Conservation (phyloP, 1,140 invertebrate genomes). For the Drosophila mayri region DNA sequence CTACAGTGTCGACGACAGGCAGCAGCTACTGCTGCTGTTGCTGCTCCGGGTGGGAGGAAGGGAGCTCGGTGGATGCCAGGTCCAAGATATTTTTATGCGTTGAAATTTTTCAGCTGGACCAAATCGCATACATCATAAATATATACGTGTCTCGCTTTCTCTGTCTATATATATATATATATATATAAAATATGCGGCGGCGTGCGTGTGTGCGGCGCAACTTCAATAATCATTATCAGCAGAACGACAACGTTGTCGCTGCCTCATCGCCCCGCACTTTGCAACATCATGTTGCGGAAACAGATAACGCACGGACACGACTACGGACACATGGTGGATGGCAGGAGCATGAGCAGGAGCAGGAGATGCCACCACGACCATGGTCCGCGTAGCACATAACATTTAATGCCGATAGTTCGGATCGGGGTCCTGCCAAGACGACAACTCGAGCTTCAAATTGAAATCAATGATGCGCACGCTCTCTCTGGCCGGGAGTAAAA, state of each 20-base stretch:
- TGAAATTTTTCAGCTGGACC: conserved; percentile 83
- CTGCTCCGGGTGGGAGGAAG: conserved; percentile 3
- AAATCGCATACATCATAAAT: conserved; percentile 74
- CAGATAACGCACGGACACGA: conserved; percentile 80
- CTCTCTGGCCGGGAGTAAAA: conserved; percentile 51
- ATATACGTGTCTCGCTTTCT: conserved; percentile 3
- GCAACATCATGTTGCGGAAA: conserved; percentile 81
- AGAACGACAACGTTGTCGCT: conserved; percentile 50
- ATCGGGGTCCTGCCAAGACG: conserved; percentile 52
- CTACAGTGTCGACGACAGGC: conserved; percentile 82
- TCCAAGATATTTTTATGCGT: conserved; percentile 83
- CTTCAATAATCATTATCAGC: conserved; percentile 83
- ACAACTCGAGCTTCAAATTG: conserved; percentile 78
- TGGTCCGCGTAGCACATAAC: conserved; percentile 68
- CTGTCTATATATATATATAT: conserved; percentile 12
- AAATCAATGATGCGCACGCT: conserved; percentile 81
- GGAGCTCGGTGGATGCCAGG: conserved; percentile 28
- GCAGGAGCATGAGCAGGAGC: conserved; percentile 10
- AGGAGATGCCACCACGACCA: conserved; percentile 4
- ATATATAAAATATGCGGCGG: conserved; percentile 22
- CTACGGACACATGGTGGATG: conserved; percentile 56
- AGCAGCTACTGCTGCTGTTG: conserved; percentile 28
- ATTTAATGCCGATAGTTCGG: conserved; percentile 80
- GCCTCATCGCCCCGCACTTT: conserved; percentile 57
- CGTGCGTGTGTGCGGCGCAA: conserved; percentile 54